A percentile compares a stretch with the other conserved stretches of the same genome.
These are phyloP conservation scores for Athrips mouffetella DNA, from an alignment of 2,888 invertebrate species.

Conservation along the genomic window DNA sequence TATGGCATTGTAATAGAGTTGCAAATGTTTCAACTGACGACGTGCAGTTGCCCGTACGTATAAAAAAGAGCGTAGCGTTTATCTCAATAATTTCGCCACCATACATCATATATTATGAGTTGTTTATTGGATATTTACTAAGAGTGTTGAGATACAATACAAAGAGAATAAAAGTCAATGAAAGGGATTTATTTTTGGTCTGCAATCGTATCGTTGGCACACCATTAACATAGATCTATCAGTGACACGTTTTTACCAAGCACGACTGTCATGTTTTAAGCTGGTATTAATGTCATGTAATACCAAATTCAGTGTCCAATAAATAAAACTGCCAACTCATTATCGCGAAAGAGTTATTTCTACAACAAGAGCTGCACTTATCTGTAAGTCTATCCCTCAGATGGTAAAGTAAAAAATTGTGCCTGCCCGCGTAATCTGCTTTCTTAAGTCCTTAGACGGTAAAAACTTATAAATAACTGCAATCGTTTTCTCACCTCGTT, in stretches of 20 bases:
- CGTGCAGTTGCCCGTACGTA: too few relatives aligned
- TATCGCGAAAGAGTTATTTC: constrained; percentile 17
- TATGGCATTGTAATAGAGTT: too few relatives aligned
- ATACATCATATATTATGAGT: constrained; percentile 11
- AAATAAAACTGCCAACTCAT: constrained; percentile 13
- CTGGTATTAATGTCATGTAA: constrained; percentile 6
- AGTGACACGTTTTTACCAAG: background rate
- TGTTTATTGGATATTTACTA: background rate
- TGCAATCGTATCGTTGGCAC: background rate
- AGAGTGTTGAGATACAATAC: background rate
- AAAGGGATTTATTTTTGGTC: background rate
- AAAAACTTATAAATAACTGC: constrained; percentile 24
- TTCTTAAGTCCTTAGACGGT: constrained; percentile 22
- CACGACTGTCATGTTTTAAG: background rate
- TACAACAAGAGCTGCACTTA: constrained; percentile 13
- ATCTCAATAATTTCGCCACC: constrained; percentile 14
- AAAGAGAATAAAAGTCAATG: background rate
- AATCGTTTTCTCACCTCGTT: constrained; percentile 19
- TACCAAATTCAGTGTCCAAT: constrained; percentile 8
- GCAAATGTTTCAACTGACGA: too few relatives aligned
- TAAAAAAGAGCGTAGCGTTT: constrained; percentile 4
- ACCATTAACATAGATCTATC: constrained; percentile 7
- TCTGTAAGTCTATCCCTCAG: constrained; percentile 15
- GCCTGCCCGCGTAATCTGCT: constrained; percentile 19
- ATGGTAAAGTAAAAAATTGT: constrained; percentile 16